Evolutionary conservation across 1,140 invertebrate species (phyloP).

Genomic region (Pseudoatta argentina): DNA sequence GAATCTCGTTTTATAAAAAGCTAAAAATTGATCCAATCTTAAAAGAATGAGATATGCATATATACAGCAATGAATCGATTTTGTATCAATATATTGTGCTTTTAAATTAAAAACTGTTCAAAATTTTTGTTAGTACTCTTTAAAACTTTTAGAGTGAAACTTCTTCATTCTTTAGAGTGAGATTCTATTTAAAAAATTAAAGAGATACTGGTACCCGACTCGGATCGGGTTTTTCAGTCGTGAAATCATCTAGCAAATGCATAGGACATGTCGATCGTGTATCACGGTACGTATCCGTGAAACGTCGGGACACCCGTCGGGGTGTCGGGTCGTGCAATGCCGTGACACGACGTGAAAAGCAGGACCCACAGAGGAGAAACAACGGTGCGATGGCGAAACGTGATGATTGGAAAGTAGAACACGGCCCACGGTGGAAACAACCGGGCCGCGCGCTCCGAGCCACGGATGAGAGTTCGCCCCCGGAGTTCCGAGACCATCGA

Average conservation of each 20-base stretch:
- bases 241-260: neutral
- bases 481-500: conserved; percentile 73
- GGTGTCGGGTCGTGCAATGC: conserved; percentile 10
- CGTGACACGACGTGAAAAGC: conserved; percentile 48
- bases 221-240: neutral
- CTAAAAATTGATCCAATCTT: too few relatives aligned
- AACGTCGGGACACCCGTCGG: neutral
- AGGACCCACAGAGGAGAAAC: neutral
- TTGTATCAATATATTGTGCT: neutral
- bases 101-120: neutral
- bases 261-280: conserved; percentile 14
- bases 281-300: conserved; percentile 33
- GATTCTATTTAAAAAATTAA: too few relatives aligned
- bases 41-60: neutral
- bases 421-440: conserved; percentile 56
- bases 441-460: conserved; percentile 40
- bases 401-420: conserved; percentile 74
- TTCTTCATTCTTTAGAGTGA: too few relatives aligned
- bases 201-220: neutral
- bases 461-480: conserved; percentile 65
- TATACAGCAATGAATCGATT: neutral
- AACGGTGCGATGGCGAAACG: conserved; percentile 52
- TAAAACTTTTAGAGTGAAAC: too few relatives aligned
- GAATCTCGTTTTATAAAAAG: too few relatives aligned
- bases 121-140: neutral